Evolutionary conservation across 2,888 invertebrate species (phyloP), one percentile per base, ranked within the genome.

Genomic region (Ochlodes sylvanus): DNA sequence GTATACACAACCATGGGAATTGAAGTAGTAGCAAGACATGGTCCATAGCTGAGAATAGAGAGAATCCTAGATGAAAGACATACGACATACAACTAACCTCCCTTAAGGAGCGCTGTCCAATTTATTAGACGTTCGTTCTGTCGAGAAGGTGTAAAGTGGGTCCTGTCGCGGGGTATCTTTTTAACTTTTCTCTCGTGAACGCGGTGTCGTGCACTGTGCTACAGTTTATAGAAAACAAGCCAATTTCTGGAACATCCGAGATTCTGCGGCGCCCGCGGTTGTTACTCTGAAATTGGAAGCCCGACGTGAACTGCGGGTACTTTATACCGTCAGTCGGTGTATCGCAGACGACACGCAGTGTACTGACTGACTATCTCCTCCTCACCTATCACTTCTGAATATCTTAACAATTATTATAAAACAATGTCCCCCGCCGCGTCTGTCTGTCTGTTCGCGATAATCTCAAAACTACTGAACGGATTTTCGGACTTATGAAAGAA

Each of bases 191-290:
- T 38, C 10, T 3, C 12, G 38, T 27, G 5, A 27, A 27, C 12
- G 38, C 38, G 38, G 12, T 38, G 44, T 17, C n/a, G 44, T 4
- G 27, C 27, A n/a, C n/a, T n/a, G 27, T 27, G 27, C 14, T 10
- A 19, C 2, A 50, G 32, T 17, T 61, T 32, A 12, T 12, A 50
- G 61, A 34, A 61, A 61, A 38, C 38, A 19, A 50, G 61, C 14
- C 34, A 61, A 34, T 34, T 34, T 34, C 50, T 12, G 19, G 34
- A 61, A 50, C 34, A 38, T 19, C 50, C 50, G 34, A 50, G 14
- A 61, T 7, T 12, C 50, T 19, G 19, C 15, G 9, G 32, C 21
- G 21, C 52, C 52, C 15, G 10, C 34, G n/a, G 19, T 60, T 2
- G 27, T 60, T 60, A 60, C 50, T 47, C 47, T 12, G 6, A 27